Evolutionary conservation across 2,113 vertebrate species (phyloP).

Genomic region (Quiscalus mexicanus): DNA sequence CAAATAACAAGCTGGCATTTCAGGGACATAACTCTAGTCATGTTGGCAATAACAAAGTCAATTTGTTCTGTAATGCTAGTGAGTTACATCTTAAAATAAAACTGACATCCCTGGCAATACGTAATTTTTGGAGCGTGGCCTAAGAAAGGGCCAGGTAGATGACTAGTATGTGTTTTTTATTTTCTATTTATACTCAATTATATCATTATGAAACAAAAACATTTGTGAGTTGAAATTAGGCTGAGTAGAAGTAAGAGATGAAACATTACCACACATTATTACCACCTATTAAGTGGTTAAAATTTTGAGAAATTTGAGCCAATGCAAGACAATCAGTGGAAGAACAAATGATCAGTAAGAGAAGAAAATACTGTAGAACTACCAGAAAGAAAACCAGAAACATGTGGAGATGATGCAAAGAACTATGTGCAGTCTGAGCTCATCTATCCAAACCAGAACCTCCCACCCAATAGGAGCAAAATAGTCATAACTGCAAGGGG

Average conservation of each 20-base stretch:
- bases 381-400: neutral
- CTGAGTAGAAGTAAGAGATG: neutral
- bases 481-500: neutral
- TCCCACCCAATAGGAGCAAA: neutral
- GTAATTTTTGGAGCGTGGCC: neutral
- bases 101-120: neutral
- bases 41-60: neutral
- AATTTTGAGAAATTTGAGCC: neutral
- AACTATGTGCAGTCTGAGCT: neutral
- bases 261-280: neutral
- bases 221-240: neutral
- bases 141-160: neutral
- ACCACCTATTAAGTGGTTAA: neutral
- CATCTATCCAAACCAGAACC: neutral
- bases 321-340: neutral
- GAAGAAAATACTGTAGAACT: neutral
- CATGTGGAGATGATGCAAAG: neutral
- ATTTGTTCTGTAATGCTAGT: neutral
- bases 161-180: neutral
- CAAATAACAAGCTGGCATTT: neutral
- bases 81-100: neutral
- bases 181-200: neutral
- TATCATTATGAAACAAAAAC: neutral
- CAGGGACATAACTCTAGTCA: neutral
- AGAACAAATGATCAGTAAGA: neutral